Base-by-base conservation (phyloP, 2,888 invertebrate genomes). In the Frankliniella intonsa region DNA sequence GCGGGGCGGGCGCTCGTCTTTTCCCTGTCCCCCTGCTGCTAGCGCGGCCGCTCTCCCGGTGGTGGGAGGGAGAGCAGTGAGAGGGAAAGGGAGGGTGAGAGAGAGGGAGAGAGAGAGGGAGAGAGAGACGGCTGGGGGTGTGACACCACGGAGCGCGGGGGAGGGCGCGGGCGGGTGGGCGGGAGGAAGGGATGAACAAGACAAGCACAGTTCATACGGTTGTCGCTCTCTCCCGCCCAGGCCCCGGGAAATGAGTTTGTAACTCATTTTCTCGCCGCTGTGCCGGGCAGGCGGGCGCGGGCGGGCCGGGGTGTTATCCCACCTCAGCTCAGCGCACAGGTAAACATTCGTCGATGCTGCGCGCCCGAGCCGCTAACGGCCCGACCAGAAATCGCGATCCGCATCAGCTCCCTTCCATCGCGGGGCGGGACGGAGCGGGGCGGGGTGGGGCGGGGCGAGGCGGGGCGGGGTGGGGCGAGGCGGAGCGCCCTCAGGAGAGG, bases 121-220 rank as follows among this genome's bases (percentile, higher is more conserved):
- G 38, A 38, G 38, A 38, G 38, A 38, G 38, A 38, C n/a, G n/a
- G n/a, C n/a, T n/a, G 38, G 5, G 38, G 5, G 38, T 3, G 38
- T 3, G 38, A 38, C 3, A 38, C n/a, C n/a, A n/a, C n/a, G n/a
- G 38, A 38, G 38, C 2, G 38, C 38, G 38, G 5, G 38, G 38
- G 38, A 38, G 38, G 38, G 38, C 38, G 38, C 38, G 38, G 5
- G 38, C 38, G 38, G 3, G 38, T n/a, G 38, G 5, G 5, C 3
- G 5, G 38, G 38, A 38, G 38, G 38, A 38, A 38, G 38, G 38
- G 38, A 38, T 38, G 38, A 38, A 38, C 38, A 62, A 62, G 62
- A 62, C 62, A 62, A 62, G 62, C 62, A n/a, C 62, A 76, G 69
- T 76, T 76, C 69, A 76, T 76, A 76, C 69, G 69, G 69, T 76